These are phyloP conservation scores for Lacerta viridis DNA, from an alignment of 2,797 vertebrate genomes.

Conservation along the genomic window DNA sequence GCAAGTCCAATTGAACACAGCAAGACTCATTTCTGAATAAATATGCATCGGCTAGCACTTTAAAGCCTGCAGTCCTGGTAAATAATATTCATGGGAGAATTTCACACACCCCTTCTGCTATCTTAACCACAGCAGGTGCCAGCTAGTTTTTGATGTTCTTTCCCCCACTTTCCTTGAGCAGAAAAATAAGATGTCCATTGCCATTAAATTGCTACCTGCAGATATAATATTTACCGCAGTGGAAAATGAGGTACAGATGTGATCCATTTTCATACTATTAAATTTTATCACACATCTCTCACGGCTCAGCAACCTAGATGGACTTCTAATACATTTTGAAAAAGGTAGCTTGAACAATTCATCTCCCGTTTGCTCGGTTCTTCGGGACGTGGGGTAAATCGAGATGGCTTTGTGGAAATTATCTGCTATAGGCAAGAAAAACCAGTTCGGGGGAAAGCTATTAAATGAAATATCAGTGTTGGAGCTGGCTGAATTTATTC, in stretches of 20 bases:
- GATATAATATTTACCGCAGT: conserved; percentile 48
- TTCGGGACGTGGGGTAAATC: conserved; percentile 60
- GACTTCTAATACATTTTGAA: conserved; percentile 60
- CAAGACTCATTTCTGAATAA: not conserved
- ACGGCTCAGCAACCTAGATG: not conserved
- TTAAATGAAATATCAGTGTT: conserved; percentile 60
- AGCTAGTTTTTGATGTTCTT: not conserved
- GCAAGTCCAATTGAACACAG: not conserved
- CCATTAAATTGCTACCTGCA: conserved; percentile 52
- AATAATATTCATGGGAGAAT: no score
- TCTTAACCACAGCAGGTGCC: not conserved
- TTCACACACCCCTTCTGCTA: not conserved
- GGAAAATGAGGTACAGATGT: conserved; percentile 57
- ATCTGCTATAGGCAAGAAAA: conserved; percentile 60
- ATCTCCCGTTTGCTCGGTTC: conserved; percentile 28
- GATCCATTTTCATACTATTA: conserved; percentile 54
- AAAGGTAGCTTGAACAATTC: conserved; percentile 58
- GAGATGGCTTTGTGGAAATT: conserved; percentile 56
- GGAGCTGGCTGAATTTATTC: not conserved
- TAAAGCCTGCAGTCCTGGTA: no score
- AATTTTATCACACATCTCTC: conserved; percentile 40
- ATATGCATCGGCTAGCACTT: no score
- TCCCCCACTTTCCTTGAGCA: not conserved
- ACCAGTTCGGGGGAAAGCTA: conserved; percentile 62
- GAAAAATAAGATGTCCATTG: accelerated